Percentiles rank a stretch among this genome's conserved stretches.
Evolutionary conservation across 2,888 invertebrate species (phyloP).

Genomic region (Bhutanitis thaidina): DNA sequence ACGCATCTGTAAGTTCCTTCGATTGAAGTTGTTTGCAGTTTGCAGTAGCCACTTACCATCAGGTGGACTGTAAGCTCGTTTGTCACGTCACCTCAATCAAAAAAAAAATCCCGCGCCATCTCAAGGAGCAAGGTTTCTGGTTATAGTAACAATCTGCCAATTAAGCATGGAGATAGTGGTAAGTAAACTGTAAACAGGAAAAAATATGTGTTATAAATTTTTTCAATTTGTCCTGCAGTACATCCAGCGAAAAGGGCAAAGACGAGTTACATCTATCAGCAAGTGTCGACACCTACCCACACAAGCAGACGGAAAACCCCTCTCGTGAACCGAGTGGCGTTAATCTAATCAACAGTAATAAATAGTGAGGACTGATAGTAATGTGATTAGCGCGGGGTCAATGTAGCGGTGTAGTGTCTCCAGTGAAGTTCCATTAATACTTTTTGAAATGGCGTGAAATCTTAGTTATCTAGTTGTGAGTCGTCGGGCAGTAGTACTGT

Average conservation of each 20-base stretch:
- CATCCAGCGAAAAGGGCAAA: constrained; percentile 72
- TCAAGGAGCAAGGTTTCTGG: too few relatives aligned
- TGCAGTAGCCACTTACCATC: too few relatives aligned
- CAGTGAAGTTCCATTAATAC: constrained; percentile 24
- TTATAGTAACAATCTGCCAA: too few relatives aligned
- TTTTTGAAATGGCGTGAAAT: constrained; percentile 30
- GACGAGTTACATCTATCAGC: constrained; percentile 66
- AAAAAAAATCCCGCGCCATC: too few relatives aligned
- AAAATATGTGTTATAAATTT: too few relatives aligned
- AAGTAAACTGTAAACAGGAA: too few relatives aligned
- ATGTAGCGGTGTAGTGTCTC: constrained; percentile 18
- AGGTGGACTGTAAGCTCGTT: too few relatives aligned
- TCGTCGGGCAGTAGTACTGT: constrained; percentile 32
- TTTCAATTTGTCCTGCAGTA: constrained; percentile 42
- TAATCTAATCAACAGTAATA: constrained; percentile 47
- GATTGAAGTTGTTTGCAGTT: too few relatives aligned
- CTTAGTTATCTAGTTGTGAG: constrained; percentile 40
- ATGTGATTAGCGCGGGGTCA: not conserved
- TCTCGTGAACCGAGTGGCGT: constrained; percentile 76
- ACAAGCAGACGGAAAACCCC: constrained; percentile 82
- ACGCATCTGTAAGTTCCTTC: too few relatives aligned
- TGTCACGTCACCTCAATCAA: too few relatives aligned
- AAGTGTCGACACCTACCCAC: constrained; percentile 63
- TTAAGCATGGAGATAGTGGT: too few relatives aligned
- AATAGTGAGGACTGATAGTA: constrained; percentile 16